Evolutionary conservation across 2,888 invertebrate genomes (phyloP), one percentile per base, ranked within the genome.

Genomic region (Polydrusus cervinus): DNA sequence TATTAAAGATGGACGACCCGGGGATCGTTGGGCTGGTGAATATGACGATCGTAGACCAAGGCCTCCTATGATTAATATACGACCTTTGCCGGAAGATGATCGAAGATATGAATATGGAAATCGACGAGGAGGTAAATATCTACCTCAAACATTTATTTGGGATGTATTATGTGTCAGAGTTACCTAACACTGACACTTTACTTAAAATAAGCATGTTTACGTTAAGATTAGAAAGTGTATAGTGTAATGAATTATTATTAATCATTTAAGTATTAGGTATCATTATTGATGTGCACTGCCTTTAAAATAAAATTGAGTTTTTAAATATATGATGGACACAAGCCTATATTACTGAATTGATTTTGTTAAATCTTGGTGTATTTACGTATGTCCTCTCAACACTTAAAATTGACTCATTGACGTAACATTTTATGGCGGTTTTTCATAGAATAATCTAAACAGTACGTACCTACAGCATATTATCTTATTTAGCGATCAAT

Each of bases 41-140:
- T 74, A 75, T 55, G 71, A 74, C 71, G 75, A 11, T 43, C 53
- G 71, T 13, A 72, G 73, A 62, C 77, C 75, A 43, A 78, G 80
- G 43, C 88, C 1, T 84, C 88, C 3, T 57, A 88, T 34, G 82
- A 68, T 74, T 14, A 78, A 78, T 13, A 57, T 74, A 30, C 72
- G 61, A 16, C 64, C 62, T 20, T 34, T 53, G 11, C 67, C 47
- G 13, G 68, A 76, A 49, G 79, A 76, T 71, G 76, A 75, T 84
- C 76, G 75, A 66, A 77, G 55, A 20, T 70, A 75, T 64, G 79
- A 78, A 57, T 75, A 77, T 18, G 79, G 73, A 43, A 81, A 82
- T 66, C 71, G 84, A 69, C 80, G 84, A 74, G 84, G 85, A 85
- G 84, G 85, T 85, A 85, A 84, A 84, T 84, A 84, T 84, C 76